phyloP scores from a whole-genome alignment of 2,113 vertebrate genomes.

The human region DNA sequence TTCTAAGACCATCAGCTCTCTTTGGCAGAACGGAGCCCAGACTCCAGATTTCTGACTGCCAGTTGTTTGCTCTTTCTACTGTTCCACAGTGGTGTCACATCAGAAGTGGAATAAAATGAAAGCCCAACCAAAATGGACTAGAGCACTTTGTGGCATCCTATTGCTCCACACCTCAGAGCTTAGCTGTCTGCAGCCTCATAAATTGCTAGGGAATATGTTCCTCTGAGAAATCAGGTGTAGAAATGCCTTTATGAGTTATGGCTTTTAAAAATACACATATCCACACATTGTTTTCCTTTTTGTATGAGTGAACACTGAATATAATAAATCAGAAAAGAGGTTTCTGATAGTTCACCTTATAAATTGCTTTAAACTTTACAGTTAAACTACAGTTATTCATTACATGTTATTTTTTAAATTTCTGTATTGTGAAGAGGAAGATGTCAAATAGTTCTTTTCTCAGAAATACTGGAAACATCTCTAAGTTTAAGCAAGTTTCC shows the following conservation, averaged over 20 bases:
- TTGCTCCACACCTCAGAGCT: not conserved
- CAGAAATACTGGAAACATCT: constrained; percentile 50
- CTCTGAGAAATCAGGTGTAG: not conserved
- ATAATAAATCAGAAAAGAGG: constrained; percentile 42
- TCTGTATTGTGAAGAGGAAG: constrained; percentile 48
- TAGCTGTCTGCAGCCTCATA: not conserved
- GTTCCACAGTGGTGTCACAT: not conserved
- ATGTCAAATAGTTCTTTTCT: constrained; percentile 68
- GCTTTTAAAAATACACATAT: not conserved
- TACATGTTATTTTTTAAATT: constrained; percentile 21
- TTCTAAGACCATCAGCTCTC: not conserved
- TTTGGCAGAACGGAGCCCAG: not conserved
- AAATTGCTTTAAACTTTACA: constrained; percentile 32
- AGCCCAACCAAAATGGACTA: not conserved
- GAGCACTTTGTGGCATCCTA: not conserved
- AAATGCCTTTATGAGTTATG: constrained; percentile 24
- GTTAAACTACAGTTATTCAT: constrained; percentile 31
- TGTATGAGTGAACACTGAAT: constrained; percentile 4
- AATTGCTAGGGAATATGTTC: not conserved
- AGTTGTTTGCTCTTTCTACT: not conserved
- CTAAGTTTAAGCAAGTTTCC: constrained; percentile 55
- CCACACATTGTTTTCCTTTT: constrained; percentile 24
- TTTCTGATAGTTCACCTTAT: constrained; percentile 42
- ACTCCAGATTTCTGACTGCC: not conserved
- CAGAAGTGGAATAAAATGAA: not conserved